phyloP scores from a whole-genome alignment of 2,888 invertebrate genomes.

The Nemurella pictetii region DNA sequence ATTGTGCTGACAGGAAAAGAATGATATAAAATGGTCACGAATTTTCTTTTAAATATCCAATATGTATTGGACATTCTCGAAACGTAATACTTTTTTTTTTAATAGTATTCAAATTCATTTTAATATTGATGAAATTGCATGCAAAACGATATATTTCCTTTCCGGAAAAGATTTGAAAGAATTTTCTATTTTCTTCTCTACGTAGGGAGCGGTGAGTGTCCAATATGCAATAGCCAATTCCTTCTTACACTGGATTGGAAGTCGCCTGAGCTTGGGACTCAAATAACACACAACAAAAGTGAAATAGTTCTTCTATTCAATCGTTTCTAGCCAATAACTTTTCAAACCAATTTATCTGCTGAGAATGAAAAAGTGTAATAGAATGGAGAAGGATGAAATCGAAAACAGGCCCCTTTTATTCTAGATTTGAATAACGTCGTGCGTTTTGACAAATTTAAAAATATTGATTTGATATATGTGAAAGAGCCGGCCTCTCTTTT shows the following conservation, averaged over 20 bases:
- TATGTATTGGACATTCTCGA: not conserved
- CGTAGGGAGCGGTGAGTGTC: not conserved
- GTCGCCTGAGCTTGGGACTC: not conserved
- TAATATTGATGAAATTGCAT: not conserved
- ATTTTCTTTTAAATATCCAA: not conserved
- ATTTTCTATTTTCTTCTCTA: not conserved
- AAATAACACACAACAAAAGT: slow-evolving; percentile 30
- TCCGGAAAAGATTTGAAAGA: not conserved
- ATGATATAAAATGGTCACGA: not conserved
- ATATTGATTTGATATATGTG: not conserved
- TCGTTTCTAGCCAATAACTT: slow-evolving; percentile 29
- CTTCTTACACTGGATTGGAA: not conserved
- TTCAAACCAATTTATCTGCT: slow-evolving; percentile 21
- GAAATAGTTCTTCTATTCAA: slow-evolving; percentile 17
- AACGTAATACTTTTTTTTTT: not conserved
- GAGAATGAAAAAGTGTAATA: slow-evolving; percentile 1
- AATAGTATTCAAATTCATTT: not conserved
- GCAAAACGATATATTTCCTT: not conserved
- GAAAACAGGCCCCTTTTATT: not conserved
- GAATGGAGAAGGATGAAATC: not conserved
- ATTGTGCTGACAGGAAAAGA: not conserved
- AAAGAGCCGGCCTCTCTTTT: not conserved
- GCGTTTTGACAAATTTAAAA: not conserved
- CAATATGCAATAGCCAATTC: slow-evolving; percentile 23
- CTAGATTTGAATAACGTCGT: not conserved